Percentiles rank a stretch among this genome's conserved stretches.
These are phyloP conservation scores for Percopsis omiscomaycus DNA, from an alignment of 2,797 vertebrate species.

Conservation along the genomic window DNA sequence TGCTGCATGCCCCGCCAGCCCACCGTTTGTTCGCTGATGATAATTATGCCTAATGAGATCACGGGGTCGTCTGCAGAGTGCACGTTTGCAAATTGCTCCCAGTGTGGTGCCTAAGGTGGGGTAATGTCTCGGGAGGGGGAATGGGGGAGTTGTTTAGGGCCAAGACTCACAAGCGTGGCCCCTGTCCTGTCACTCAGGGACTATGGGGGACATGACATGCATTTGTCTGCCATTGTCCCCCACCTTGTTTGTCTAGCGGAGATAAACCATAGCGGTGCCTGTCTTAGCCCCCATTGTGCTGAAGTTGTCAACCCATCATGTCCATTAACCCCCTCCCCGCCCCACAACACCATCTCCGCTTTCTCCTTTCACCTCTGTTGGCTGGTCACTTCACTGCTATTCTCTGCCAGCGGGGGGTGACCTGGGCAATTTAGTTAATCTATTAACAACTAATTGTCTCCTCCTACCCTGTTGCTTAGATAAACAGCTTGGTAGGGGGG, in stretches of 20 bases:
- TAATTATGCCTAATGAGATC: slow-evolving; percentile 82
- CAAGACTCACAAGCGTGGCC: slow-evolving; percentile 35
- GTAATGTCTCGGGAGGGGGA: slow-evolving; percentile 41
- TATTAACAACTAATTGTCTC: slow-evolving; percentile 83
- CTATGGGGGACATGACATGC: slow-evolving; percentile 49
- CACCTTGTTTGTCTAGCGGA: slow-evolving; percentile 65
- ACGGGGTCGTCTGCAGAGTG: slow-evolving; percentile 71
- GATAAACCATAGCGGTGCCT: slow-evolving; percentile 60
- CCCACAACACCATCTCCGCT: slow-evolving; percentile 25
- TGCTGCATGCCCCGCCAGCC: slow-evolving; percentile 12
- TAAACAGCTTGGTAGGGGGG: slow-evolving; percentile 68
- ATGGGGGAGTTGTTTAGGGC: slow-evolving; percentile 36
- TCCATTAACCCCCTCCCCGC: slow-evolving; percentile 40
- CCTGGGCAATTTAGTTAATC: slow-evolving; percentile 77
- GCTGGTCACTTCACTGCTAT: slow-evolving; percentile 69
- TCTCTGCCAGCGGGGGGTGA: slow-evolving; percentile 68
- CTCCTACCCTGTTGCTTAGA: slow-evolving; percentile 73
- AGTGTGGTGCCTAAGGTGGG: slow-evolving; percentile 70
- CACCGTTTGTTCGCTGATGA: slow-evolving; percentile 59
- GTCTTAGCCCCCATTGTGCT: slow-evolving; percentile 64
- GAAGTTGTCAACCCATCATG: slow-evolving; percentile 59
- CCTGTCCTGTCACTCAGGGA: slow-evolving; percentile 56
- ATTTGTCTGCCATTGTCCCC: slow-evolving; percentile 67
- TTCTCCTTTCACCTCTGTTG: slow-evolving; percentile 42
- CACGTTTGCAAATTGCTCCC: slow-evolving; percentile 76